These are phyloP conservation scores for Cheilinus undulatus DNA, from an alignment of 2,113 vertebrate genomes.

Conservation along the genomic window DNA sequence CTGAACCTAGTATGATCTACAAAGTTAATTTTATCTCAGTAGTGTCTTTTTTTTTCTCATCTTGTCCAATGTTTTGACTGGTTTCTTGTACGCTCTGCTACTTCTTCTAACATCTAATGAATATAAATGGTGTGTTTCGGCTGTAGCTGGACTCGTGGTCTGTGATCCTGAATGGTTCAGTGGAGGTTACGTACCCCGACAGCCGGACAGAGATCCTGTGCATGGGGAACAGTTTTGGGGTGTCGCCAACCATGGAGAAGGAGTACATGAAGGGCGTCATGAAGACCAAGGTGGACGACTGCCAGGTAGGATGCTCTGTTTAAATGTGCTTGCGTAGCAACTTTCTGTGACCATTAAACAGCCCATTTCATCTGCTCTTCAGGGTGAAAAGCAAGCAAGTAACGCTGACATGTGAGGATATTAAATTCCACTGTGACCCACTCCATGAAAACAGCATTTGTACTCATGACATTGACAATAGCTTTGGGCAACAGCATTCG, in stretches of 20 bases:
- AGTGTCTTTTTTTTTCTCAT: neutral
- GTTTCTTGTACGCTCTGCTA: neutral
- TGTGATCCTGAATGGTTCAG: constrained; percentile 97
- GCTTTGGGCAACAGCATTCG: neutral
- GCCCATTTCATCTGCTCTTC: constrained; percentile 17
- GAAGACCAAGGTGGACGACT: constrained; percentile 99
- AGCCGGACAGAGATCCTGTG: constrained; percentile 94
- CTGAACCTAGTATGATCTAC: neutral
- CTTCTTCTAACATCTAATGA: neutral
- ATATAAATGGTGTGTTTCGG: neutral
- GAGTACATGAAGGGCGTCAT: constrained; percentile 99
- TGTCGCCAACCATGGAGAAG: constrained; percentile 97
- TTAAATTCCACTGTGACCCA: constrained; percentile 25
- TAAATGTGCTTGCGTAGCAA: neutral
- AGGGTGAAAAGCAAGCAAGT: constrained; percentile 1
- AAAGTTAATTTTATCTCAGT: neutral
- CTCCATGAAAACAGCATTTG: constrained; percentile 1
- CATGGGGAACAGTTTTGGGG: constrained; percentile 99
- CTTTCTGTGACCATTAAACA: neutral
- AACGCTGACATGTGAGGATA: neutral
- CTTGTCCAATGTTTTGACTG: no score
- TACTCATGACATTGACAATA: neutral
- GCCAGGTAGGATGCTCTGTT: constrained; percentile 87
- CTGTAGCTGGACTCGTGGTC: constrained; percentile 98
- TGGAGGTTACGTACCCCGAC: constrained; percentile 96